Conservation (phyloP, 2,888 invertebrate species). For the Tuberolachnus salignus region DNA sequence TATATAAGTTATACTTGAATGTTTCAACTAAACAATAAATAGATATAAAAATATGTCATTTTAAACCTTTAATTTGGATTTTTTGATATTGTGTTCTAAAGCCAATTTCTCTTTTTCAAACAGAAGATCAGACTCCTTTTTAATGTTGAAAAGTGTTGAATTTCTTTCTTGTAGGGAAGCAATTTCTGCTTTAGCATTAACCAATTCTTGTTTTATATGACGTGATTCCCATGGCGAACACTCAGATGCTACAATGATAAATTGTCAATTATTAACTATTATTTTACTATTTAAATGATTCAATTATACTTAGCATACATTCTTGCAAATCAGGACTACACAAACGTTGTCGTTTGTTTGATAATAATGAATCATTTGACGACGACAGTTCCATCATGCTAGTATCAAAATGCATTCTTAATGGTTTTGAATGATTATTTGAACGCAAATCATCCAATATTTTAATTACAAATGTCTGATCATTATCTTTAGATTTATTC, state of each 20-base stretch:
- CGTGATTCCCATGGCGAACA: conserved; percentile 73
- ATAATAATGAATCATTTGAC: conserved; percentile 41
- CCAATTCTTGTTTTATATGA: conserved; percentile 70
- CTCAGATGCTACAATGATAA: conserved; percentile 58
- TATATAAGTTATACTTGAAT: neutral
- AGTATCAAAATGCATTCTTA: conserved; percentile 36
- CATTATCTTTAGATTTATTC: conserved; percentile 50
- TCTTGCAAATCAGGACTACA: conserved; percentile 46
- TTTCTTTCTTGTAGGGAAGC: conserved; percentile 69
- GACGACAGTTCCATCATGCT: conserved; percentile 12
- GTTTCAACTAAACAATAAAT: neutral
- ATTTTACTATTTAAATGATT: neutral
- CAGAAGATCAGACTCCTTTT: conserved; percentile 74
- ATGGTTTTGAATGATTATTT: conserved; percentile 7
- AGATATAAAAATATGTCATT: neutral
- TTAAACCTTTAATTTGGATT: conserved; percentile 44
- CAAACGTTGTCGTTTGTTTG: conserved; percentile 47
- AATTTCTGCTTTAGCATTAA: conserved; percentile 68
- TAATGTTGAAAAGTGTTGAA: conserved; percentile 72
- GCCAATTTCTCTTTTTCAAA: conserved; percentile 73
- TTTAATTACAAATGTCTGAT: conserved; percentile 50
- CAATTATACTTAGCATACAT: conserved; percentile 19
- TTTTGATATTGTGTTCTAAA: conserved; percentile 42
- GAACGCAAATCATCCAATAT: conserved; percentile 52
- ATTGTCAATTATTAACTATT: neutral